Conservation (phyloP, 2,888 invertebrate species). For the Carpatolechia fugitivella region DNA sequence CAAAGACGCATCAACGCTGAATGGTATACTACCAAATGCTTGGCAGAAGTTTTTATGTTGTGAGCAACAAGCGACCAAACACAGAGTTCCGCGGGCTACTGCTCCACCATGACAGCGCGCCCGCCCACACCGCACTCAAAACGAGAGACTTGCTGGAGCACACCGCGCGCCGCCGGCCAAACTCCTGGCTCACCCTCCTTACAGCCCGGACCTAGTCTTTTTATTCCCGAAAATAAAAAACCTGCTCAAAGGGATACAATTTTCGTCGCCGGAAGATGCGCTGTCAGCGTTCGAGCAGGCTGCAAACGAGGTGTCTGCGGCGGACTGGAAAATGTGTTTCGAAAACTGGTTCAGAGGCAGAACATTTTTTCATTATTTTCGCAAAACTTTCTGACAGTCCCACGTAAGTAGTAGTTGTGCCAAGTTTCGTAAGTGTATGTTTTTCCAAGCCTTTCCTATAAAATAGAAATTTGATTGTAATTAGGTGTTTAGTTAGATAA, state of each 20-base stretch:
- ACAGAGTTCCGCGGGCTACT: conserved; percentile 15
- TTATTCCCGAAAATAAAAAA: background rate
- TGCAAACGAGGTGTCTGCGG: too few relatives aligned
- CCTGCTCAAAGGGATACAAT: background rate
- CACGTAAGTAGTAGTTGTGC: too few relatives aligned
- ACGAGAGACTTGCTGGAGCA: conserved; percentile 18
- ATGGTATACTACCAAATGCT: conserved; percentile 14
- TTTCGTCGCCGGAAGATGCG: background rate
- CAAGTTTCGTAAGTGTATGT: too few relatives aligned
- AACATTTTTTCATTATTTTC: too few relatives aligned
- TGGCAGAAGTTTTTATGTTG: conserved; percentile 17
- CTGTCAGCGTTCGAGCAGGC: background rate
- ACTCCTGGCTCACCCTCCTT: background rate
- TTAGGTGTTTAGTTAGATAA: too few relatives aligned
- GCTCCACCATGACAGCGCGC: conserved; percentile 13
- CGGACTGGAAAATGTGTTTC: too few relatives aligned
- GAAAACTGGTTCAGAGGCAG: too few relatives aligned
- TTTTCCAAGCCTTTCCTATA: too few relatives aligned
- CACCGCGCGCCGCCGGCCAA: conserved; percentile 12
- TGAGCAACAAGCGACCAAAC: conserved; percentile 20
- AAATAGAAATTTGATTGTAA: too few relatives aligned
- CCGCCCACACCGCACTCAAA: conserved; percentile 14
- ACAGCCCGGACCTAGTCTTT: background rate
- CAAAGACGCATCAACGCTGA: conserved; percentile 11
- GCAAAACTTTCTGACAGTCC: too few relatives aligned